Evolutionary conservation across 2,888 invertebrate species (phyloP).

Genomic region (Tineola bisselliella): DNA sequence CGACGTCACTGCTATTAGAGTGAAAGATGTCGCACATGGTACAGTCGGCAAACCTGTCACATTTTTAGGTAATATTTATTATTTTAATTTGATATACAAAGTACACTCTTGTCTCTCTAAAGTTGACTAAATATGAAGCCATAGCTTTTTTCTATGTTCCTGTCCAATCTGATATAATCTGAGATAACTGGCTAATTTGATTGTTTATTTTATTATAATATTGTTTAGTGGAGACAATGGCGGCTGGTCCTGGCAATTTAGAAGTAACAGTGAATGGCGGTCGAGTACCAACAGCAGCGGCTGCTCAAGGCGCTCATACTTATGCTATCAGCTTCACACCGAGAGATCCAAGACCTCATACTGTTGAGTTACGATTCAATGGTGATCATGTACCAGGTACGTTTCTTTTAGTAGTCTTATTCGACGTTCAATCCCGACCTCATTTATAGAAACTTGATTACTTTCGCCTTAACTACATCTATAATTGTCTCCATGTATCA

Average conservation of each 20-base stretch:
- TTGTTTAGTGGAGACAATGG: conserved; percentile 89
- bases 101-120: too few species aligned
- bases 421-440: too few species aligned
- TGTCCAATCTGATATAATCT: too few species aligned
- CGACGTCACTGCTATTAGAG: conserved; percentile 92
- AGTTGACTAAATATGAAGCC: too few species aligned
- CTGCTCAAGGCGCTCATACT: conserved; percentile 95
- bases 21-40: conserved; percentile 88
- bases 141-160: too few species aligned
- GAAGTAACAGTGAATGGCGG: conserved; percentile 99
- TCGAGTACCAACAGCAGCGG: conserved; percentile 94
- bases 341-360: conserved; percentile 88
- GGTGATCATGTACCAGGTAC: conserved; percentile 92
- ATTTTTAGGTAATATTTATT: conserved; percentile 74
- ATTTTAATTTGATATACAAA: background rate
- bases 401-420: background rate
- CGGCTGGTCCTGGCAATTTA: conserved; percentile 97
- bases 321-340: conserved; percentile 98
- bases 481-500: too few species aligned
- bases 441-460: too few species aligned
- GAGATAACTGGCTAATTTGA: too few species aligned
- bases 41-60: conserved; percentile 91
- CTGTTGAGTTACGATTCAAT: conserved; percentile 95
- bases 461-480: too few species aligned
- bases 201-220: too few species aligned